Evolutionary conservation across 1,140 invertebrate genomes (phyloP).

Genomic region (Camponotus floridanus): DNA sequence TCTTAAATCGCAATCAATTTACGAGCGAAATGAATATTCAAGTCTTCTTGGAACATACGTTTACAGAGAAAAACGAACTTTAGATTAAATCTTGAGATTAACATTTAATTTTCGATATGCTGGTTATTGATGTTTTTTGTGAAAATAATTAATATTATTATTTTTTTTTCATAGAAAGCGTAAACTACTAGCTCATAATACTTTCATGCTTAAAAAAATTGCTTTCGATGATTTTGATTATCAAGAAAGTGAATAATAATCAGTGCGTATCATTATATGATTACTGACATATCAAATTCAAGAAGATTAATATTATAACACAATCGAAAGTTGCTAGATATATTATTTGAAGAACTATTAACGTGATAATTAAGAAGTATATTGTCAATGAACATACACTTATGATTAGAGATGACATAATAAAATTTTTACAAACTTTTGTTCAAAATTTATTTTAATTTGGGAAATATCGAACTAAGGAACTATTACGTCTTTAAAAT

Average conservation of each 20-base stretch:
- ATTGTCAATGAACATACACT: background rate
- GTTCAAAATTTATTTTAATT: background rate
- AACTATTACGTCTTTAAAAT: constrained; percentile 24
- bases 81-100: constrained; percentile 4
- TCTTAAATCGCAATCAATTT: constrained; percentile 51
- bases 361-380: background rate
- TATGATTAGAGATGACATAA: background rate
- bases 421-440: background rate
- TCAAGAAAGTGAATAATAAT: too few relatives aligned
- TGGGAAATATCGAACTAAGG: background rate
- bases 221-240: background rate
- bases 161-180: background rate
- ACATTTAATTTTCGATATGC: background rate
- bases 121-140: background rate
- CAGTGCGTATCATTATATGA: background rate
- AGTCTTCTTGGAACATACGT: background rate
- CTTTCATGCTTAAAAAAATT: background rate
- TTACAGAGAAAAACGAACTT: background rate
- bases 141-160: background rate
- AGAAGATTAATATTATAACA: background rate
- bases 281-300: background rate
- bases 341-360: background rate
- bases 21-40: background rate
- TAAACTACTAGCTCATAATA: background rate
- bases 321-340: background rate